Conservation (phyloP, 1,140 invertebrate species). For the Octopus sinensis region DNA sequence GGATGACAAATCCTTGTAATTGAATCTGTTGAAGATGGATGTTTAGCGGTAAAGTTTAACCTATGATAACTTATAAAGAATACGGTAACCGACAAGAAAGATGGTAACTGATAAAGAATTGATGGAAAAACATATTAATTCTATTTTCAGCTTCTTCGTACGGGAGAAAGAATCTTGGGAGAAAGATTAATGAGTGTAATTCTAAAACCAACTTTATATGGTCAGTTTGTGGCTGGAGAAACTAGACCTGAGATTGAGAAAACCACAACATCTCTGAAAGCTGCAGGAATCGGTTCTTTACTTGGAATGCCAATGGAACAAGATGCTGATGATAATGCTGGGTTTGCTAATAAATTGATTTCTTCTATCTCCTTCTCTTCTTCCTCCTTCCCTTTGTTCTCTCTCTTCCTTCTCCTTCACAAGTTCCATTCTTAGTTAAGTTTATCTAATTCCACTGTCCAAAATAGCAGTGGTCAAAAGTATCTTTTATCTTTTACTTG, state of each 20-base stretch:
- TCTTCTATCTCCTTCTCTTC: too few relatives aligned
- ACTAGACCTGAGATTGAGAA: background rate
- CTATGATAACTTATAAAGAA: background rate
- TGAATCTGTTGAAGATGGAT: background rate
- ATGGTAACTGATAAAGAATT: background rate
- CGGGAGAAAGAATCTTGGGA: conserved; percentile 68
- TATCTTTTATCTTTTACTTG: too few relatives aligned
- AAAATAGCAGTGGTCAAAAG: too few relatives aligned
- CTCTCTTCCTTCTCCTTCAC: too few relatives aligned
- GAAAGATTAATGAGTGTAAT: conserved; percentile 78
- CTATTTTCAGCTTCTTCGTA: background rate
- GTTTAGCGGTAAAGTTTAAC: background rate
- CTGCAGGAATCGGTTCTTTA: conserved; percentile 65
- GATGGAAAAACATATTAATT: background rate
- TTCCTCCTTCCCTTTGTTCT: too few relatives aligned
- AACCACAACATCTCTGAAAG: conserved; percentile 5
- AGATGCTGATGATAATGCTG: conserved; percentile 85
- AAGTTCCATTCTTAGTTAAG: too few relatives aligned
- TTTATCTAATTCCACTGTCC: too few relatives aligned
- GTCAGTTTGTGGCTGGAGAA: conserved; percentile 82
- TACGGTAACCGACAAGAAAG: background rate
- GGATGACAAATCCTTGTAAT: background rate
- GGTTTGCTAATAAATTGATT: background rate
- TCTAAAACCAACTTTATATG: conserved; percentile 95
- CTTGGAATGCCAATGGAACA: conserved; percentile 94